Percentiles rank a stretch among this genome's conserved stretches.
phyloP scores from a whole-genome alignment of 1,140 invertebrate genomes.

The Trichogramma pretiosum region DNA sequence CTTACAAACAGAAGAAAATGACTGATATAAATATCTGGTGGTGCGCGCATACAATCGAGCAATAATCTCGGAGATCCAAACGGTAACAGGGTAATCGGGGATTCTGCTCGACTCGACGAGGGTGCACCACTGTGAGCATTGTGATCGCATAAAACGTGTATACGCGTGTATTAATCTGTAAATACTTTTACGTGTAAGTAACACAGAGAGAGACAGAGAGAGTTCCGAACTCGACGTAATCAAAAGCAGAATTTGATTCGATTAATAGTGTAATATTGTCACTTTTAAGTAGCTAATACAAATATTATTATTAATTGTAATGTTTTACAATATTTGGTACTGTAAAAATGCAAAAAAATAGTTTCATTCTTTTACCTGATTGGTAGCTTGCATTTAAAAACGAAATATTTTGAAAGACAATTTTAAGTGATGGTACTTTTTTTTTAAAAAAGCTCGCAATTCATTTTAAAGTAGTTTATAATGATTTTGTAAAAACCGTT shows the following conservation, averaged over 20 bases:
- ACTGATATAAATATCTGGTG: slow-evolving; percentile 26
- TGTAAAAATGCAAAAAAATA: too few species aligned
- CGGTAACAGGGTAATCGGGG: slow-evolving; percentile 32
- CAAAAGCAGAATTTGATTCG: too few species aligned
- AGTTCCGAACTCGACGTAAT: slow-evolving; percentile 13
- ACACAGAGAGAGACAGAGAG: too few species aligned
- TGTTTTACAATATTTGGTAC: too few species aligned
- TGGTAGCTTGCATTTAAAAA: too few species aligned
- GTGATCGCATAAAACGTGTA: slow-evolving; percentile 42
- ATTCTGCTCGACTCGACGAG: slow-evolving; percentile 30
- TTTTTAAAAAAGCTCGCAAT: background rate
- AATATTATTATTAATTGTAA: too few species aligned
- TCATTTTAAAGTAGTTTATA: background rate
- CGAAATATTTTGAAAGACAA: too few species aligned
- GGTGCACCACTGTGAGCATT: slow-evolving; percentile 38
- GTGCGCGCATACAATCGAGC: slow-evolving; percentile 30
- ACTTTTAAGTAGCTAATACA: too few species aligned
- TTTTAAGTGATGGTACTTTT: background rate
- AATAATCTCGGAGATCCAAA: slow-evolving; percentile 32
- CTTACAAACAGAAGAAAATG: slow-evolving; percentile 8
- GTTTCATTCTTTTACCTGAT: too few species aligned
- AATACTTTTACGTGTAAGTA: slow-evolving; percentile 29
- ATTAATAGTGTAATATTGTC: too few species aligned
- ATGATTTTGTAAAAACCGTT: slow-evolving; percentile 3
- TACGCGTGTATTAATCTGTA: slow-evolving; percentile 42